Percentiles rank a stretch among this genome's conserved stretches.
Evolutionary conservation across 53 echinoderm and acorn worm species (phyloP).

Genomic region (Apostichopus leukothele): DNA sequence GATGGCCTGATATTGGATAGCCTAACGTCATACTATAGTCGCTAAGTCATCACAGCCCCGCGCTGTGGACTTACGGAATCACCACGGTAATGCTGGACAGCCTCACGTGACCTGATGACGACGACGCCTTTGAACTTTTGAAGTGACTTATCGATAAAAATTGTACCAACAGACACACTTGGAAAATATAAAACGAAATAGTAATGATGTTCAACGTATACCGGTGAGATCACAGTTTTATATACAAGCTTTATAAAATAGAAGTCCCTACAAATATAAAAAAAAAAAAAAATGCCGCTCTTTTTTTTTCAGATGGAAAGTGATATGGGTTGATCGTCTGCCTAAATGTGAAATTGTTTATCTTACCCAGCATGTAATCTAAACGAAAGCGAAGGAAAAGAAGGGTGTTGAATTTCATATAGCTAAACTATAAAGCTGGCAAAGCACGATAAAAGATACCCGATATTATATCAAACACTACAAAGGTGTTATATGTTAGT

Average conservation of each 20-base stretch:
- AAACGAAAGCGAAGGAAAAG: constrained; percentile 39
- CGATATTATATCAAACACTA: constrained; percentile 47
- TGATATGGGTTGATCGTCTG: constrained; percentile 49
- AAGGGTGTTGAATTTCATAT: constrained; percentile 43
- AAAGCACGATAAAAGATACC: constrained; percentile 39
- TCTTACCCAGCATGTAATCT: constrained; percentile 43
- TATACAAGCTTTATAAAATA: not conserved
- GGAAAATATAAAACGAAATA: constrained; percentile 32
- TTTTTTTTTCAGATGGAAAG: constrained; percentile 25
- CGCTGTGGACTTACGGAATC: no score
- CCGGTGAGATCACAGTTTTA: not conserved
- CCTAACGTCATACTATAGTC: no score
- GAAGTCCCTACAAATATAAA: not conserved
- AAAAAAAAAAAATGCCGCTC: constrained; percentile 29
- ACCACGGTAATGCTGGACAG: no score
- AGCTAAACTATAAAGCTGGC: constrained; percentile 43
- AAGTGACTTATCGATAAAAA: constrained; percentile 42
- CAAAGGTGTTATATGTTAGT: constrained; percentile 40
- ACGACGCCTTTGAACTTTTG: constrained; percentile 15
- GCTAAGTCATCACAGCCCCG: no score
- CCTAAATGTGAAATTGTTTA: constrained; percentile 51
- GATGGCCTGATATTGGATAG: no score
- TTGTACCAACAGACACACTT: constrained; percentile 20
- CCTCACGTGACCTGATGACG: not conserved
- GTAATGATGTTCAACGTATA: not conserved